phyloP scores from a whole-genome alignment of 1,140 invertebrate species.

The Heliconius hewitsoni region DNA sequence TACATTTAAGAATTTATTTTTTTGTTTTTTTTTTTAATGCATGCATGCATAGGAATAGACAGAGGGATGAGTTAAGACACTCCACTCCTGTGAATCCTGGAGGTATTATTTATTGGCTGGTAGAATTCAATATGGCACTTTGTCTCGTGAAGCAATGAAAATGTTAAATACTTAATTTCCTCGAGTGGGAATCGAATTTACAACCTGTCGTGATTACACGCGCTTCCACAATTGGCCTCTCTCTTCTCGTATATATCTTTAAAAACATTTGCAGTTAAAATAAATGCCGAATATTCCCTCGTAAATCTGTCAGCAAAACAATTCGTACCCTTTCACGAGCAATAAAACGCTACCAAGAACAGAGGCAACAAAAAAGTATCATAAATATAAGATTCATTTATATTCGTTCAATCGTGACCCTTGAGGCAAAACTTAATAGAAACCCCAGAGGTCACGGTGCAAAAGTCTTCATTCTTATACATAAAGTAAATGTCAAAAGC shows the following conservation, averaged over 20 bases:
- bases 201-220: no score
- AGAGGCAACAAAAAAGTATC: slow-evolving; percentile 73
- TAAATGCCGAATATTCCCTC: slow-evolving; percentile 77
- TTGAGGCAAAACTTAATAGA: slow-evolving; percentile 61
- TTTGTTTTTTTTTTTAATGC: no score
- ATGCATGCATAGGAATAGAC: no score
- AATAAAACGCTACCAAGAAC: slow-evolving; percentile 77
- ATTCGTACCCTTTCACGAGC: slow-evolving; percentile 79
- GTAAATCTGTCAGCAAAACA: slow-evolving; percentile 80
- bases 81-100: no score
- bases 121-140: no score
- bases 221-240: not conserved
- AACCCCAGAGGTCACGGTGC: slow-evolving; percentile 47
- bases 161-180: no score
- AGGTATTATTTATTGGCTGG: no score
- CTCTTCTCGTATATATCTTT: slow-evolving; percentile 19
- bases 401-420: slow-evolving; percentile 73
- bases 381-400: slow-evolving; percentile 81
- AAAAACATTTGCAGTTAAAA: slow-evolving; percentile 69
- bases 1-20: no score
- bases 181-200: no score
- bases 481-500: slow-evolving; percentile 43
- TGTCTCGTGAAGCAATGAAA: no score
- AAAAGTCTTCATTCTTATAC: slow-evolving; percentile 44
- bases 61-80: no score